Conservation (phyloP, 2,113 vertebrate genomes). For the Melospiza melodia region DNA sequence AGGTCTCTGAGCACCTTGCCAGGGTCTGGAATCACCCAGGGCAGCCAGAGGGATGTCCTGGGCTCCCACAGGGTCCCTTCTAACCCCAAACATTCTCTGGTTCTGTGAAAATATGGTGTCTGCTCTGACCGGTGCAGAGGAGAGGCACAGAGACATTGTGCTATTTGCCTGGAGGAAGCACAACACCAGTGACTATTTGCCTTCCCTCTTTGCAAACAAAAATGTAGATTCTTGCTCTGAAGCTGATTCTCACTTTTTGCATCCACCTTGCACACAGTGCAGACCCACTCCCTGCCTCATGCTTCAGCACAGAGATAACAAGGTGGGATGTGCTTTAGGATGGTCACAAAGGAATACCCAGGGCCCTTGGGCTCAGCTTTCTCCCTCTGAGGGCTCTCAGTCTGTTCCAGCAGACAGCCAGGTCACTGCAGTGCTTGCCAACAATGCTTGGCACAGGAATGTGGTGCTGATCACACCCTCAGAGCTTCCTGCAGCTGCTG, state of each 20-base stretch:
- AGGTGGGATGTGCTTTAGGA: neutral
- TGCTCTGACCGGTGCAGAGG: neutral
- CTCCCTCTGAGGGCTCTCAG: neutral
- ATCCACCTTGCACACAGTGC: neutral
- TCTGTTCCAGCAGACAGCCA: neutral
- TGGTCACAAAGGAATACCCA: neutral
- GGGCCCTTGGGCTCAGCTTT: neutral
- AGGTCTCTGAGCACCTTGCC: too few relatives aligned
- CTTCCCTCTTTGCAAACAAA: constrained; percentile 23
- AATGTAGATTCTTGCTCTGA: neutral
- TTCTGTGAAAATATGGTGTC: neutral
- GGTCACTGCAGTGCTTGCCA: neutral
- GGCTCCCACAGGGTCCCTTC: neutral
- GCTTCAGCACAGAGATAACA: neutral
- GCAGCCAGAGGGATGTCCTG: too few relatives aligned
- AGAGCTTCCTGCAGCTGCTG: neutral
- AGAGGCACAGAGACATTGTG: neutral
- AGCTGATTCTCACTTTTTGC: neutral
- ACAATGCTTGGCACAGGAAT: neutral
- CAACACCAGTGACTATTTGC: constrained; percentile 42
- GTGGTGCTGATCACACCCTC: constrained; percentile 1
- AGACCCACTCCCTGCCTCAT: neutral
- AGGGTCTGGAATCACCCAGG: too few relatives aligned
- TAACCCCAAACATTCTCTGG: neutral
- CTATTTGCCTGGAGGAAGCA: constrained; percentile 24